Evolutionary conservation across 2,888 invertebrate genomes (phyloP).

Genomic region (Pyrgus malvae): DNA sequence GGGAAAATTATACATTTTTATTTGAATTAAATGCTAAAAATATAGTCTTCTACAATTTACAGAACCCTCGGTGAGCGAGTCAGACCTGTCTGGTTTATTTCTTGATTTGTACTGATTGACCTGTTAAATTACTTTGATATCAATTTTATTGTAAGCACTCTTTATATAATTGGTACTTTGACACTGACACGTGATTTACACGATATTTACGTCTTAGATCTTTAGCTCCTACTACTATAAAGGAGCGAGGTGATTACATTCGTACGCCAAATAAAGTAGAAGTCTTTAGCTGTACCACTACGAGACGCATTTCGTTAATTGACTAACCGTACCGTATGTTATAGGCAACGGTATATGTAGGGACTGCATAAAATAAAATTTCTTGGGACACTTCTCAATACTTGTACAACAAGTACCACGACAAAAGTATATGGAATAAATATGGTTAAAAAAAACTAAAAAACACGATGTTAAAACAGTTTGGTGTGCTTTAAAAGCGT

Average conservation of each 20-base stretch:
- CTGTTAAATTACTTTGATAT: neutral
- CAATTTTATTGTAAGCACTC: neutral
- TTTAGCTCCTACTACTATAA: neutral
- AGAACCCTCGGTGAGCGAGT: too few species aligned
- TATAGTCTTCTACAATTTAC: too few species aligned
- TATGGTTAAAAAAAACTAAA: too few species aligned
- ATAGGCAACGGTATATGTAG: slow-evolving; percentile 45
- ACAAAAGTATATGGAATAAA: too few species aligned
- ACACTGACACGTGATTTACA: neutral
- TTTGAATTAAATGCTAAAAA: too few species aligned
- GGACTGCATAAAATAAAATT: neutral
- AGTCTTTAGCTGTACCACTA: slow-evolving; percentile 37
- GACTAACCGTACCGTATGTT: slow-evolving; percentile 52
- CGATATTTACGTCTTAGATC: neutral
- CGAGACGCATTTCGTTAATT: slow-evolving; percentile 53
- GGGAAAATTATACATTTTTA: too few species aligned
- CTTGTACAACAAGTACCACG: too few species aligned
- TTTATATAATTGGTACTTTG: slow-evolving; percentile 1
- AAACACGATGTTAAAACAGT: too few species aligned
- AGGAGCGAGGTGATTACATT: neutral
- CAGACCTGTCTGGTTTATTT: too few species aligned
- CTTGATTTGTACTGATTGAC: neutral
- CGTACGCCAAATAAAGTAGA: slow-evolving; percentile 3
- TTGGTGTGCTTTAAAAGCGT: too few species aligned
- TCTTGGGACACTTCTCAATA: too few species aligned